Percentiles rank a stretch among this genome's conserved stretches.
phyloP scores from a whole-genome alignment of 1,140 invertebrate genomes.

The Himalopsyche phryganea region DNA sequence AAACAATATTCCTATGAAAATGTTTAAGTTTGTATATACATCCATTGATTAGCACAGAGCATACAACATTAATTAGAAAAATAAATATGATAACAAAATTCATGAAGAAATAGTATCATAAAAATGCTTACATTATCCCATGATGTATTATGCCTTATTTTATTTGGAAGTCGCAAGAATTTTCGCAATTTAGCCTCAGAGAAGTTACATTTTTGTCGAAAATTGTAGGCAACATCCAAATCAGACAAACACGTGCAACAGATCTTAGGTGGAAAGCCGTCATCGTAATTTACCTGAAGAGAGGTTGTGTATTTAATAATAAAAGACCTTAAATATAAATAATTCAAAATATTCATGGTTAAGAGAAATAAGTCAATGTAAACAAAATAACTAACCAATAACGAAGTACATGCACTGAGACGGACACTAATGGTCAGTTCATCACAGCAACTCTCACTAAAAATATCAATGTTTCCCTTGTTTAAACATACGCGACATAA shows the following conservation, averaged over 20 bases:
- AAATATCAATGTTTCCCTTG: conserved; percentile 12
- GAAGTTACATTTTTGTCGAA: conserved; percentile 20
- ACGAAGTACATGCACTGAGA: conserved; percentile 10
- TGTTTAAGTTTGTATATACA: too few relatives aligned
- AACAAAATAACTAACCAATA: neutral
- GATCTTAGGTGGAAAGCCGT: conserved; percentile 26
- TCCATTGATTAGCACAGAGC: too few relatives aligned
- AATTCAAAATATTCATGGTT: too few relatives aligned
- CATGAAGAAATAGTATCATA: too few relatives aligned
- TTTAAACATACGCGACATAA: conserved; percentile 17
- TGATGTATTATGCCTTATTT: neutral
- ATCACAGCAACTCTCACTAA: neutral
- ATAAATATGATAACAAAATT: too few relatives aligned
- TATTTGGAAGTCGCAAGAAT: neutral
- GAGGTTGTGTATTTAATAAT: too few relatives aligned
- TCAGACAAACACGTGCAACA: conserved; percentile 22
- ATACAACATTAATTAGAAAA: too few relatives aligned
- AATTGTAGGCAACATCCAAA: conserved; percentile 20
- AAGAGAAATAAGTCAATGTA: too few relatives aligned
- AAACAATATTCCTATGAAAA: too few relatives aligned
- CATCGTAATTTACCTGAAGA: conserved; percentile 9
- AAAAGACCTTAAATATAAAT: too few relatives aligned
- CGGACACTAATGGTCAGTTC: conserved; percentile 9
- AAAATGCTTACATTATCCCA: neutral
- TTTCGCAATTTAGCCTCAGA: conserved; percentile 15